Evolutionary conservation across 2,888 invertebrate genomes (phyloP).

Genomic region (Torymus texanus): DNA sequence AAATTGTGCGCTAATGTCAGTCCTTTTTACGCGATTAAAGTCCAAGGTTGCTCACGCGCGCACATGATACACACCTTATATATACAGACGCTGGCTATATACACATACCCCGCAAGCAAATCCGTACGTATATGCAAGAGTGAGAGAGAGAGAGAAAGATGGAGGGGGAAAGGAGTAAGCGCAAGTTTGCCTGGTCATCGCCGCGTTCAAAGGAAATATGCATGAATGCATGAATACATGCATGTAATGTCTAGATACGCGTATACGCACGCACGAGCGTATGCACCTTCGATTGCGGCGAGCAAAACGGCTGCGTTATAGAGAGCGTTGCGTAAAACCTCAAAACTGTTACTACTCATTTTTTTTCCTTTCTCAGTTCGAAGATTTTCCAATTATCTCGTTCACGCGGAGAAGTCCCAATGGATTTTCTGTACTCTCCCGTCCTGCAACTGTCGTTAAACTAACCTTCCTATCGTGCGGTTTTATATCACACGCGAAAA

Average conservation of each 20-base stretch:
- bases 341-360: conserved; percentile 20
- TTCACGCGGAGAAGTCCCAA: too few species aligned
- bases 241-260: conserved; percentile 9
- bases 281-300: background rate
- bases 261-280: background rate
- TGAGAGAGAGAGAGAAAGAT: background rate
- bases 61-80: background rate
- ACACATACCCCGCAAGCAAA: background rate
- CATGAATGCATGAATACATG: conserved; percentile 33
- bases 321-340: conserved; percentile 21
- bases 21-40: conserved; percentile 57
- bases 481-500: background rate
- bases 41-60: conserved; percentile 57
- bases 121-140: background rate
- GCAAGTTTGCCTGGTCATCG: conserved; percentile 30
- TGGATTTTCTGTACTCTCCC: too few species aligned
- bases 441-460: too few species aligned
- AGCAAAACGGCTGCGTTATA: conserved; percentile 19
- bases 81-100: background rate
- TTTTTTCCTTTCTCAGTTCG: background rate
- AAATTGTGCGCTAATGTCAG: conserved; percentile 59
- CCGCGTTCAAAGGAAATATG: conserved; percentile 40
- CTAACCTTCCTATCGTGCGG: background rate
- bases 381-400: background rate
- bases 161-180: too few species aligned